phyloP scores from a whole-genome alignment of 2,797 vertebrate genomes.

The Bradypus variegatus region DNA sequence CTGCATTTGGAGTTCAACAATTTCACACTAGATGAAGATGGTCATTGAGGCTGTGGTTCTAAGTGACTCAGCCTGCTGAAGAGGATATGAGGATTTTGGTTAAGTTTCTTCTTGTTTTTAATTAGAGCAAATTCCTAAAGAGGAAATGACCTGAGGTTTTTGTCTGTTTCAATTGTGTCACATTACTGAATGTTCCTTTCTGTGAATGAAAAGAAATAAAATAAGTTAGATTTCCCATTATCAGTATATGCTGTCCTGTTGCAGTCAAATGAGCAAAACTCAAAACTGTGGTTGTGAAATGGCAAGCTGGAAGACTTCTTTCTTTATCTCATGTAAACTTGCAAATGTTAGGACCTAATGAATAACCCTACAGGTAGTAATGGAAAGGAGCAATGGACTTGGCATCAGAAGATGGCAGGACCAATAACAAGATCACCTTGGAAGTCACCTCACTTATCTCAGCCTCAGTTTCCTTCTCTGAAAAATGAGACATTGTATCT shows the following conservation, averaged over 20 bases:
- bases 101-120: slow-evolving; percentile 36
- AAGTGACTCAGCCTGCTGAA: slow-evolving; percentile 3
- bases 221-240: neutral
- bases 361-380: neutral
- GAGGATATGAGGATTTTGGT: neutral
- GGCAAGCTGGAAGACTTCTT: neutral
- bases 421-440: neutral
- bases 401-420: neutral
- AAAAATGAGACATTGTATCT: slow-evolving; percentile 8
- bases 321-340: neutral
- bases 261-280: neutral
- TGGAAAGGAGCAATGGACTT: neutral
- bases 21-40: neutral
- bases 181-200: slow-evolving; percentile 8
- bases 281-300: slow-evolving; percentile 9
- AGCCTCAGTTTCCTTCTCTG: neutral
- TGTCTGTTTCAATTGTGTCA: neutral
- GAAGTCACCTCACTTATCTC: neutral
- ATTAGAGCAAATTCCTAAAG: slow-evolving; percentile 25
- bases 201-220: neutral
- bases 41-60: neutral
- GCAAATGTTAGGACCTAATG: neutral
- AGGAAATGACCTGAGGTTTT: slow-evolving; percentile 28
- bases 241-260: neutral
- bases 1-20: neutral